Evolutionary conservation across 2,888 invertebrate species (phyloP), one percentile per base, ranked within the genome.

Genomic region (Sinohyriopsis cumingii): DNA sequence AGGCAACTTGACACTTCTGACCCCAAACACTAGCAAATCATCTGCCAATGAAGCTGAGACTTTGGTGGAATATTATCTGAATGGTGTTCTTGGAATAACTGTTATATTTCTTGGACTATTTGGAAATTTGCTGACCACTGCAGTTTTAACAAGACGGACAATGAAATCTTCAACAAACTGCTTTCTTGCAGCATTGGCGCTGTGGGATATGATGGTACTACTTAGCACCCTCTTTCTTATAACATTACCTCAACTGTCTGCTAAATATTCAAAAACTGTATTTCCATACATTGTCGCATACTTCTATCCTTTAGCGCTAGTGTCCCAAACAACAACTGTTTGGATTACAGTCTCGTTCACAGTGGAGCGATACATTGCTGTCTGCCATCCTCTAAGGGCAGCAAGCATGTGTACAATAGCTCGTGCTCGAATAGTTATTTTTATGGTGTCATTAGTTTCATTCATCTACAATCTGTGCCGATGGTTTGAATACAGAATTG

Each of bases 281-380:
- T 81, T 82, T 64, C 86, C 89, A 7, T 88, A 87, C 72, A 77
- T 89, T 18, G 86, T 89, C 4, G 86, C 85, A 18, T 88, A 85
- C 74, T 75, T 86, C 6, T 90, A 90, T 78, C 97, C 97, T 24
- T 89, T 97, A 59, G 96, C 95, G 12, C 93, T 95, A 89, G 94
- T 94, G 28, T 95, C 95, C 68, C 97, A 98, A 91, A 97, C 97
- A 76, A 95, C 96, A 73, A 96, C 97, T 66, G 96, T 97, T 69
- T 98, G 98, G 92, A 92, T 98, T 87, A 93, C 93, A 1, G 91
- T 93, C 63, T 92, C 92, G 7, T 93, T 93, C 73, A 93, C 93
- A 2, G 92, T 97, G 84, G 98, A 98, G 90, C 93, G 98, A 68
- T 99, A 97, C 92, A 96, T 98, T 75, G 97, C 97, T 5, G 91